Conservation (phyloP, 2,797 vertebrate species). For the Lithobates pipiens region DNA sequence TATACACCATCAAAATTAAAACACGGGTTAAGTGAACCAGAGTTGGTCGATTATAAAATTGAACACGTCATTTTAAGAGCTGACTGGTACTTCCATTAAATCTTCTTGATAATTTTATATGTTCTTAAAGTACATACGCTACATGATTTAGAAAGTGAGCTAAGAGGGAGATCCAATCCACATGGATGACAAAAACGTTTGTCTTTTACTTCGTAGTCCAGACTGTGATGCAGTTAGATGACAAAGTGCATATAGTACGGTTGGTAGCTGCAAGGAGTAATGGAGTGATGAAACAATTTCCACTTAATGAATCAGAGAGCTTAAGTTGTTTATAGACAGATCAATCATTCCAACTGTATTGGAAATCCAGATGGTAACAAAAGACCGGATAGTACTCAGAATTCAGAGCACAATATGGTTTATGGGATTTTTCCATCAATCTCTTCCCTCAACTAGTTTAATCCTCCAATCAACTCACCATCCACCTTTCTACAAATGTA, state of each 20-base stretch:
- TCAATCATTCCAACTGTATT: conserved; percentile 48
- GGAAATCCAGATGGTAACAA: conserved; percentile 56
- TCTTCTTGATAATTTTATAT: not conserved
- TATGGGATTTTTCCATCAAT: conserved; percentile 12
- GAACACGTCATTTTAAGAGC: conserved; percentile 6
- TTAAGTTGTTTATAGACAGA: conserved; percentile 59
- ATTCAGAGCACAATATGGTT: conserved; percentile 39
- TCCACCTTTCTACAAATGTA: not conserved
- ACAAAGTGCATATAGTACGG: conserved; percentile 37
- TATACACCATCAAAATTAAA: conserved; percentile 55
- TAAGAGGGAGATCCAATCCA: not conserved
- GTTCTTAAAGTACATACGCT: not conserved
- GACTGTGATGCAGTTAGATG: conserved; percentile 50
- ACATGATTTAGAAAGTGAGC: conserved; percentile 38
- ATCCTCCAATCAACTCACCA: not conserved
- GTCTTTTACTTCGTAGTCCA: conserved; percentile 12
- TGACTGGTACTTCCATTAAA: conserved; percentile 13
- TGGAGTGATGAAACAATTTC: conserved; percentile 58
- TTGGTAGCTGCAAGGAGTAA: conserved; percentile 56
- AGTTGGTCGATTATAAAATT: not conserved
- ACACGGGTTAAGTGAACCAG: conserved; percentile 29
- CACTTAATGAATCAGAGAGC: conserved; percentile 59
- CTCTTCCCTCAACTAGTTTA: not conserved
- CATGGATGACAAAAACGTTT: not conserved
- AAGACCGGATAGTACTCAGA: conserved; percentile 22